A percentile compares a stretch with the other conserved stretches of the same genome.
Evolutionary conservation across 2,888 invertebrate species (phyloP).

Genomic region (Molorchus minor): DNA sequence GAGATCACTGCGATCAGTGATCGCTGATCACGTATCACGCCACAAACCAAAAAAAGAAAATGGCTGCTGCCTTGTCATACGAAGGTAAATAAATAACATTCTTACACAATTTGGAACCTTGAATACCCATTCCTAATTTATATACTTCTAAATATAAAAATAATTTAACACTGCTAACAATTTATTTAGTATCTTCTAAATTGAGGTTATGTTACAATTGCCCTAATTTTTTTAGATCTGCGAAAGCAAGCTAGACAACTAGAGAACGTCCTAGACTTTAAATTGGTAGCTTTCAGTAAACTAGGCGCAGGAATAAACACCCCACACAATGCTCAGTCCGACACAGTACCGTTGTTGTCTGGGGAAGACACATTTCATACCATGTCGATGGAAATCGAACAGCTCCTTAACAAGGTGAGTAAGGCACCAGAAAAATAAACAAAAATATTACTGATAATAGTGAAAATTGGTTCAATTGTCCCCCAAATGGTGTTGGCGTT

Average conservation of each 20-base stretch:
- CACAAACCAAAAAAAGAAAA: conserved; percentile 20
- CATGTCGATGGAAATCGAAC: conserved; percentile 91
- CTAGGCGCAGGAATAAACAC: conserved; percentile 77
- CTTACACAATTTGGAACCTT: neutral
- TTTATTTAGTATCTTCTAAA: no score
- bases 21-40: neutral
- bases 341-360: conserved; percentile 85
- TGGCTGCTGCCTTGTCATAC: conserved; percentile 54
- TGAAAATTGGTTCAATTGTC: no score
- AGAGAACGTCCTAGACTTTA: conserved; percentile 97
- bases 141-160: no score
- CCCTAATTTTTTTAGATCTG: conserved; percentile 72
- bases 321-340: conserved; percentile 67
- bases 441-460: neutral
- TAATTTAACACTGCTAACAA: no score
- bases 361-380: conserved; percentile 93
- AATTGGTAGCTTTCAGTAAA: conserved; percentile 95
- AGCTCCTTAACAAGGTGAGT: conserved; percentile 79
- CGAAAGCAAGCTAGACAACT: conserved; percentile 91
- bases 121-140: no score
- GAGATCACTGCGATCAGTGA: no score
- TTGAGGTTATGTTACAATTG: conserved; percentile 1
- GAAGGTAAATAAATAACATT: conserved; percentile 50
- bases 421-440: conserved; percentile 1
- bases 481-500: no score